phyloP scores from a whole-genome alignment of 2,113 vertebrate species.

The Crypturellus undulatus region DNA sequence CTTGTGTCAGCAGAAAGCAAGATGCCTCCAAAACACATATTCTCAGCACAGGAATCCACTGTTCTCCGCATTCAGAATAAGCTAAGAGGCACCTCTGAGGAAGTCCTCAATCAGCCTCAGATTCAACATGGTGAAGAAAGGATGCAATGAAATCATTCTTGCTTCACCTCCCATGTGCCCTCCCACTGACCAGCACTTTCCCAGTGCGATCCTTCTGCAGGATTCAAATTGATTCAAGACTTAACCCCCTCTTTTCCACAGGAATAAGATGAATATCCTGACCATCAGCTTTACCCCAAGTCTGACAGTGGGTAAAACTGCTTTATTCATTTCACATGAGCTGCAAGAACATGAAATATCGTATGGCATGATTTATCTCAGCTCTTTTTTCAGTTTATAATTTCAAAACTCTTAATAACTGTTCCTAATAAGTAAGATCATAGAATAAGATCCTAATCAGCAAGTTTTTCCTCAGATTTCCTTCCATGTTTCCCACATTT shows the following conservation, averaged over 20 bases:
- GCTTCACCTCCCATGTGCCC: background rate
- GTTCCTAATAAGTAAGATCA: background rate
- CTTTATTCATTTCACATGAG: accelerated
- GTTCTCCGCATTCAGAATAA: background rate
- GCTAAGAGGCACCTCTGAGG: background rate
- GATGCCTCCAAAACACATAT: background rate
- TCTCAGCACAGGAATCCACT: background rate
- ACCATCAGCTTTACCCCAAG: background rate
- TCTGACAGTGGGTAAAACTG: background rate
- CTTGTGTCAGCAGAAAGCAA: background rate
- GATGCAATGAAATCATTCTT: background rate
- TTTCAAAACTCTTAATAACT: background rate
- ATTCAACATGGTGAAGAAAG: background rate
- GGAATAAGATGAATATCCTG: background rate
- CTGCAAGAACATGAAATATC: background rate
- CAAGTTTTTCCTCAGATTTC: background rate
- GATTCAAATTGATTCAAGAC: background rate
- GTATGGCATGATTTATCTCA: background rate
- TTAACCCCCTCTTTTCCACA: background rate
- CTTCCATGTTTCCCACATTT: background rate
- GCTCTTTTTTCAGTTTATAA: background rate
- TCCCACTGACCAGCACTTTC: background rate
- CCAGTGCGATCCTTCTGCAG: background rate
- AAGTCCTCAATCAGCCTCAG: background rate
- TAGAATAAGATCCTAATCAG: no score